Conservation (phyloP, 1,140 invertebrate genomes). For the Venturia canescens region DNA sequence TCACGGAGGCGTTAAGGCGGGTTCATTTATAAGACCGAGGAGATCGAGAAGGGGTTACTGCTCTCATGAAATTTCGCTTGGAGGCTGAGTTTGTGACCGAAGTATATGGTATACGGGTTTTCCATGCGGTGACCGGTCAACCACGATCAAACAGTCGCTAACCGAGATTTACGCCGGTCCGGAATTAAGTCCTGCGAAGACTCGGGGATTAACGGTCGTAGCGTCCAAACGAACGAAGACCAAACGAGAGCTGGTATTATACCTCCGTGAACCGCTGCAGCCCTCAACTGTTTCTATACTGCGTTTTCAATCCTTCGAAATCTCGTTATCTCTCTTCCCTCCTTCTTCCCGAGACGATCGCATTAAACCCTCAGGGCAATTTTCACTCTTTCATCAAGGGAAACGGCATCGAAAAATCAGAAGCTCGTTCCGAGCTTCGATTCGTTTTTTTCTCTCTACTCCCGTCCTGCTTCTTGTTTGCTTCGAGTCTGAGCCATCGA, state of each 20-base stretch:
- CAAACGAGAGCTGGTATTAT: not conserved
- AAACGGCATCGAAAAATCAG: slow-evolving; percentile 13
- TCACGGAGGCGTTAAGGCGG: slow-evolving; percentile 44
- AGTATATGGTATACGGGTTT: slow-evolving; percentile 1
- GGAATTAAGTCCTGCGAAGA: slow-evolving; percentile 63
- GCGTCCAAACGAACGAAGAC: slow-evolving; percentile 36
- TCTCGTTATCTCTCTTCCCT: slow-evolving; percentile 6
- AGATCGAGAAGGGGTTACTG: no score
- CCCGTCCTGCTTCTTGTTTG: not conserved
- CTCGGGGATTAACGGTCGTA: slow-evolving; percentile 58
- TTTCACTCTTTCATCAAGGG: slow-evolving; percentile 14
- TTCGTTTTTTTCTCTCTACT: slow-evolving; percentile 8
- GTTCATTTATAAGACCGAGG: not conserved
- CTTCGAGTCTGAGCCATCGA: slow-evolving; percentile 25
- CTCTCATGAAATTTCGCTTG: not conserved
- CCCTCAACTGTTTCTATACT: not conserved
- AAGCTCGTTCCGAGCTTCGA: not conserved
- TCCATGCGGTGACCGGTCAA: slow-evolving; percentile 51
- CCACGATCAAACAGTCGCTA: slow-evolving; percentile 67
- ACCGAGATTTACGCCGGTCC: slow-evolving; percentile 66
- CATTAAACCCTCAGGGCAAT: not conserved
- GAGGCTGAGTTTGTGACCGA: not conserved
- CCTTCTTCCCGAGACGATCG: not conserved
- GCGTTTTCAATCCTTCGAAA: slow-evolving; percentile 6
- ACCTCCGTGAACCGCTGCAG: not conserved